Conservation (phyloP, 2,113 vertebrate species). For the Gavialis gangeticus region DNA sequence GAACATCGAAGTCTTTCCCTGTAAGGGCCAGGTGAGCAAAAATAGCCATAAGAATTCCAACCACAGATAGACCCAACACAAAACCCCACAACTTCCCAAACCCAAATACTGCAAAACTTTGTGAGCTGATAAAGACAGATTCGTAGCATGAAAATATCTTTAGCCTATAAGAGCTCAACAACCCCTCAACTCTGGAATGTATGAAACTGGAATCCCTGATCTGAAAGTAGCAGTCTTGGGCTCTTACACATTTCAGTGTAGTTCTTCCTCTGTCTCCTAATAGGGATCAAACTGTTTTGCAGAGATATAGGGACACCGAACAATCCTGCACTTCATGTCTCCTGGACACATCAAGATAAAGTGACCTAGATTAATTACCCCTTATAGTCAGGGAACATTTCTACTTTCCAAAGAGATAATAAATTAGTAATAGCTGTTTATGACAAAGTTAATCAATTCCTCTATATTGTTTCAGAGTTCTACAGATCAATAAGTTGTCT, state of each 20-base stretch:
- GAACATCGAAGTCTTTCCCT: neutral
- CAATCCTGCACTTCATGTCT: neutral
- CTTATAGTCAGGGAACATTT: neutral
- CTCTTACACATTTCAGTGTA: neutral
- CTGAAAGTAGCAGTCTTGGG: neutral
- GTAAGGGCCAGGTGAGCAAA: neutral
- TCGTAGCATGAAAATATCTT: neutral
- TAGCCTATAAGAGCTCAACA: neutral
- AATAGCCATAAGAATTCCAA: neutral
- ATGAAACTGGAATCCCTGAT: neutral
- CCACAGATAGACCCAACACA: neutral
- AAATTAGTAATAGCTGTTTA: constrained; percentile 5
- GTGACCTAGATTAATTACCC: neutral
- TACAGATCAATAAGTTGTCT: neutral
- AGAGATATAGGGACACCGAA: neutral
- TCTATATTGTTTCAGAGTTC: neutral
- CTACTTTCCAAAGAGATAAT: constrained; percentile 40
- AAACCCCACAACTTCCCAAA: neutral
- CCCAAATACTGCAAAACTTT: neutral
- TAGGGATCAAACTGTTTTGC: neutral
- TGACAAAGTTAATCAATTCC: neutral
- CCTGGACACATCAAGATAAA: neutral
- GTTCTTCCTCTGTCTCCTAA: neutral
- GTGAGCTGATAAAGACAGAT: neutral
- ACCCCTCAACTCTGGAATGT: neutral